These are phyloP conservation scores for Buathra laborator DNA, from an alignment of 2,888 invertebrate species.

Conservation along the genomic window DNA sequence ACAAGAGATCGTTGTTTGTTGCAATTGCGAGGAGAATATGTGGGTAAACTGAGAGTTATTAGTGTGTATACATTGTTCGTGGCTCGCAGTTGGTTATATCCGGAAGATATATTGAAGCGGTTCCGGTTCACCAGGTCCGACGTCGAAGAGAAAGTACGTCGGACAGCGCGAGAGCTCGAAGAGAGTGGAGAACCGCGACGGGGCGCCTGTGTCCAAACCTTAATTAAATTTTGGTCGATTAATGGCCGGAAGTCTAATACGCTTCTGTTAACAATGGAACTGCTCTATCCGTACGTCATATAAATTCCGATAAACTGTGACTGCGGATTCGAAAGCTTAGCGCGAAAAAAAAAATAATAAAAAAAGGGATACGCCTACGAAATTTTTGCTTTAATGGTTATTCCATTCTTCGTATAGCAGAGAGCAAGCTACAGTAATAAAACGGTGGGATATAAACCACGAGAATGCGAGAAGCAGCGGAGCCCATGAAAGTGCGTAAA, in stretches of 20 bases:
- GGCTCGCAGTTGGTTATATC: conserved; percentile 49
- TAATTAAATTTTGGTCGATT: conserved; percentile 81
- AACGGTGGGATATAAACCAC: conserved; percentile 4
- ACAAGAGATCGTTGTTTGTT: conserved; percentile 41
- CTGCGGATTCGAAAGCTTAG: not conserved
- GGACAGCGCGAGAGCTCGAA: not conserved
- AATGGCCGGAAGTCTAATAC: conserved; percentile 75
- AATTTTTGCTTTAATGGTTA: conserved; percentile 8
- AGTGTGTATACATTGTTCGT: conserved; percentile 18
- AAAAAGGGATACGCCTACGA: not conserved
- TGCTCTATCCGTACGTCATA: conserved; percentile 47
- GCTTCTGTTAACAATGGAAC: conserved; percentile 58
- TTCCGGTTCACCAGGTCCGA: conserved; percentile 60
- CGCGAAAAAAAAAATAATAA: not conserved
- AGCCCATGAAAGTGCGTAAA: conserved; percentile 16
- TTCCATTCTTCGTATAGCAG: not conserved
- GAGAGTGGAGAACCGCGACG: conserved; percentile 13
- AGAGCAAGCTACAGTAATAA: not conserved
- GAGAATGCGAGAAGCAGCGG: not conserved
- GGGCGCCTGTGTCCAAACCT: conserved; percentile 61
- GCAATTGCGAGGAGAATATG: conserved; percentile 17
- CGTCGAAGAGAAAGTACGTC: conserved; percentile 24
- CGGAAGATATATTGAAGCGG: conserved; percentile 67
- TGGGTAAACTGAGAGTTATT: conserved; percentile 30
- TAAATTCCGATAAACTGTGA: conserved; percentile 49